Conservation (phyloP, 2,888 invertebrate genomes). For the Microchrysa polita region DNA sequence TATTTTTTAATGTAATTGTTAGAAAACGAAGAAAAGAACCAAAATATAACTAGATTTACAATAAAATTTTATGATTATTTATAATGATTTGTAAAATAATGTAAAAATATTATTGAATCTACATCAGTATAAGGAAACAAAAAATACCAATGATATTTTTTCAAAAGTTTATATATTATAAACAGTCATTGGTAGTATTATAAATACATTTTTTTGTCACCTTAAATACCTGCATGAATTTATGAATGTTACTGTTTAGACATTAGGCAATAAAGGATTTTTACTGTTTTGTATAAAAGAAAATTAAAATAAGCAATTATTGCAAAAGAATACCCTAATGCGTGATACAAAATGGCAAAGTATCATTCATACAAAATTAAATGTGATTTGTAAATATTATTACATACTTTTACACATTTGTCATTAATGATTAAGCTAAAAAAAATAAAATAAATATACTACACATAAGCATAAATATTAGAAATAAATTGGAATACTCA, state of each 20-base stretch:
- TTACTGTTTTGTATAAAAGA: constrained; percentile 26
- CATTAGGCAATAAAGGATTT: background rate
- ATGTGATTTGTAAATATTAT: constrained; percentile 33
- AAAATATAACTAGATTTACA: too few species aligned
- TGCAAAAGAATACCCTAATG: constrained; percentile 8
- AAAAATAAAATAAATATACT: background rate
- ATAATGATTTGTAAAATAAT: too few species aligned
- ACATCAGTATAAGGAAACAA: background rate
- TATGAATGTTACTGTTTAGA: constrained; percentile 32
- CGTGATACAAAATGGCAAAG: background rate
- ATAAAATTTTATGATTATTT: too few species aligned
- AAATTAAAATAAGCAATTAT: background rate
- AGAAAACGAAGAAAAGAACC: too few species aligned
- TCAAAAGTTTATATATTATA: constrained; percentile 10
- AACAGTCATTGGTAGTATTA: constrained; percentile 19
- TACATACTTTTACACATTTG: constrained; percentile 28
- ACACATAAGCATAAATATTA: background rate
- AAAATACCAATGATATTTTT: constrained; percentile 16
- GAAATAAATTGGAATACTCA: too few species aligned
- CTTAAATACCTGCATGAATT: constrained; percentile 8
- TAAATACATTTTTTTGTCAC: constrained; percentile 21
- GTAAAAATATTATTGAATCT: too few species aligned
- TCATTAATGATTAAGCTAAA: background rate
- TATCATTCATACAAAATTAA: constrained; percentile 16
- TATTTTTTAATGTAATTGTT: too few species aligned